Evolutionary conservation across 2,113 vertebrate genomes (phyloP), one percentile per base, ranked within the genome.

Genomic region (Rhipidura dahli): DNA sequence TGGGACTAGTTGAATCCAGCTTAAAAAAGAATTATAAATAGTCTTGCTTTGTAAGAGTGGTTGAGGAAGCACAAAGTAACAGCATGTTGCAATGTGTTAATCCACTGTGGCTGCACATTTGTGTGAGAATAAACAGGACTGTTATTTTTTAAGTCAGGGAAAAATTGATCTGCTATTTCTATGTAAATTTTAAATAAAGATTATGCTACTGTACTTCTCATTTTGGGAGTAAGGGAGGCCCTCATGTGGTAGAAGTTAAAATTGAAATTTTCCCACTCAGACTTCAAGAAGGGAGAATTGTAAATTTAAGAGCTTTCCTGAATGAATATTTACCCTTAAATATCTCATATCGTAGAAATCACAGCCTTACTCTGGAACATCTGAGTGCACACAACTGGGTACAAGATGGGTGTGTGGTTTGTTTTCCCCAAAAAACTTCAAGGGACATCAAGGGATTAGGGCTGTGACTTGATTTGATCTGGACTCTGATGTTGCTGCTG

Each of bases 171-270:
- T 88, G 19, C n/a, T 79, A 3, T 76, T 93, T 89, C 37, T 94
- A 7, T 13, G 4, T 66, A 9, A 75, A 68, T 18, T 42, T 81
- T 49, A 59, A 85, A 27, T 75, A 26, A 59, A 59, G 39, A 28
- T 15, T 51, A 13, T 2, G 22, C 15, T 79, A 3, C 53, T 50
- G 4, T 53, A 15, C 51, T 31, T 61, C 40, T 89, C 49, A 17
- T 72, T 93, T 93, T 96, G 91, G 94, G 94, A 94, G 94, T 93
- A 83, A 93, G 39, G 84, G 93, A 57, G 97, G 97, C 97, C 98
- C 97, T 96, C 97, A 1, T 97, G 98, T 98, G 98, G 97, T 96
- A 76, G 81, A 93, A 97, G 40, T 92, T 92, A 86, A 91, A 92
- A 96, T 18, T 89, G 42, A 73, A 95, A 30, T 82, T 90, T 19